Evolutionary conservation across 2,888 invertebrate species (phyloP).

Genomic region (Metalampra italica): DNA sequence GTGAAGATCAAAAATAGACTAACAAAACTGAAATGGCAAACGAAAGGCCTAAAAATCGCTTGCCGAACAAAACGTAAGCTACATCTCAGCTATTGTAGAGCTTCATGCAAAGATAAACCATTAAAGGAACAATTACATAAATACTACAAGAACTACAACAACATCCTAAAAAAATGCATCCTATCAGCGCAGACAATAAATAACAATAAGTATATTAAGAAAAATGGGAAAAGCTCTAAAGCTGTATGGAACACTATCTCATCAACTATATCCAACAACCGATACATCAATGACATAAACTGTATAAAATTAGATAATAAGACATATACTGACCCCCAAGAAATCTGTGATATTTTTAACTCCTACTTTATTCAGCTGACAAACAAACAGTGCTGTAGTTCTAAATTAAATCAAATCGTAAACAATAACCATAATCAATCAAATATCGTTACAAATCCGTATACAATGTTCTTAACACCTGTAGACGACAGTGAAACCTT

Average conservation of each 20-base stretch:
- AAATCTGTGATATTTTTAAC: neutral
- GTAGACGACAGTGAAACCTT: neutral
- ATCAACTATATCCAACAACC: neutral
- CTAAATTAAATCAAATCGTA: no score
- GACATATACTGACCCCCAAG: neutral
- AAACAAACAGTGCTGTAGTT: no score
- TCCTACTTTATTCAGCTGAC: neutral
- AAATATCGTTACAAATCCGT: no score
- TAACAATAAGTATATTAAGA: neutral
- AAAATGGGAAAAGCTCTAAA: neutral
- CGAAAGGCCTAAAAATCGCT: neutral
- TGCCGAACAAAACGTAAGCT: neutral
- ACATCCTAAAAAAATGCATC: neutral
- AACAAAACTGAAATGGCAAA: neutral
- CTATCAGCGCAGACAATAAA: neutral
- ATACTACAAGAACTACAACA: neutral
- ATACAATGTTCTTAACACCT: no score
- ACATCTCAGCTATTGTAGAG: neutral
- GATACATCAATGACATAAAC: neutral
- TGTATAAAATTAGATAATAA: neutral
- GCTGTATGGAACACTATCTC: neutral
- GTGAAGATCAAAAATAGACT: neutral
- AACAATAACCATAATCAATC: no score
- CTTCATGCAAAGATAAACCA: neutral
- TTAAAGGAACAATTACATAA: neutral